phyloP scores from a whole-genome alignment of 2,888 invertebrate genomes.

The Trachelus tabidus region DNA sequence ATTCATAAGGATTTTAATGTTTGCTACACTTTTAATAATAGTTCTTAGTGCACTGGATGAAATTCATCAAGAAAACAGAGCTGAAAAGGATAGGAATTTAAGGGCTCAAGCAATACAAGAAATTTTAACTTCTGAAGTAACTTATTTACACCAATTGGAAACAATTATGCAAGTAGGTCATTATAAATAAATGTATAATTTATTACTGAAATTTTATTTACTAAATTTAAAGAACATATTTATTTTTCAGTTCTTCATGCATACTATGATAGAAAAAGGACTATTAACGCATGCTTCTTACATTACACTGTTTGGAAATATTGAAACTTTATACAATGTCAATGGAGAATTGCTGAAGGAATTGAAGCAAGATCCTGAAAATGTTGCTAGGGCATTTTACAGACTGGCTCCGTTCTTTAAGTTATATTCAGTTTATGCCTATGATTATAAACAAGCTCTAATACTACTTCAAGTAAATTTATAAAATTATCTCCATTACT shows the following conservation, averaged over 20 bases:
- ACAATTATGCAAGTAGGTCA: slow-evolving; percentile 70
- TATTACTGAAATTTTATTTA: neutral
- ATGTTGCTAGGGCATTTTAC: slow-evolving; percentile 75
- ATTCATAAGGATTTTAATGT: slow-evolving; percentile 6
- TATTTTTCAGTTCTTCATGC: slow-evolving; percentile 69
- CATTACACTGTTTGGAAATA: slow-evolving; percentile 73
- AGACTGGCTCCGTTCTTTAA: slow-evolving; percentile 82
- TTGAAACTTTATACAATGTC: slow-evolving; percentile 73
- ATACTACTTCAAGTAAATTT: slow-evolving; percentile 71
- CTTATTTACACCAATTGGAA: slow-evolving; percentile 77
- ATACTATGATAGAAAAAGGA: slow-evolving; percentile 69
- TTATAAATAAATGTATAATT: slow-evolving; percentile 1
- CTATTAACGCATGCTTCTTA: slow-evolving; percentile 68
- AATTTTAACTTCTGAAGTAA: slow-evolving; percentile 77
- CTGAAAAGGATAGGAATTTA: slow-evolving; percentile 58
- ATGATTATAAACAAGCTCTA: slow-evolving; percentile 76
- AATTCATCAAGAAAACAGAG: slow-evolving; percentile 46
- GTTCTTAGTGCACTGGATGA: slow-evolving; percentile 72
- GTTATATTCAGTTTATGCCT: slow-evolving; percentile 82
- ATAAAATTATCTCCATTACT: slow-evolving; percentile 1
- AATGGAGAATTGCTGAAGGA: slow-evolving; percentile 73
- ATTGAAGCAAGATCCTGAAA: slow-evolving; percentile 69
- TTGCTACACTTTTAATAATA: slow-evolving; percentile 37
- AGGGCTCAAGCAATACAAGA: slow-evolving; percentile 74
- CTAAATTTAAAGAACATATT: slow-evolving; percentile 11